Evolutionary conservation across 2,113 vertebrate genomes (phyloP).

Genomic region (Baryphthengus martii): DNA sequence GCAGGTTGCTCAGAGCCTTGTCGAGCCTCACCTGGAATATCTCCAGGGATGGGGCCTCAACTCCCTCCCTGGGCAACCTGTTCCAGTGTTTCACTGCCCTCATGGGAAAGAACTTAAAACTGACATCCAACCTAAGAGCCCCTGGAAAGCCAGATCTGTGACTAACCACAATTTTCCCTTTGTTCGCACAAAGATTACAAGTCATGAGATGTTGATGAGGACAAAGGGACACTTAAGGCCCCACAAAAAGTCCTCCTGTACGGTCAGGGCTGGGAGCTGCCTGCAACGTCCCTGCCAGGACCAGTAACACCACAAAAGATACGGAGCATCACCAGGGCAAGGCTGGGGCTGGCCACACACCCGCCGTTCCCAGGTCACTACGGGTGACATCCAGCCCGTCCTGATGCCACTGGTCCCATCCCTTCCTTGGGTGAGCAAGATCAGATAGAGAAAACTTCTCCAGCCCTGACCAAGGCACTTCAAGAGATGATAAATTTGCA

Average conservation of each 20-base stretch:
- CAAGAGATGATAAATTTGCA: background rate
- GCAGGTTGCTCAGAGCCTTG: too few species aligned
- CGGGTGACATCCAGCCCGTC: background rate
- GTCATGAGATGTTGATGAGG: fast-evolving
- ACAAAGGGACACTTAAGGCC: background rate
- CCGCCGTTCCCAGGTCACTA: background rate
- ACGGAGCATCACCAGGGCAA: background rate
- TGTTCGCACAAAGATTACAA: background rate
- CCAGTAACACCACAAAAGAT: background rate
- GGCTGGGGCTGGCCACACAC: background rate
- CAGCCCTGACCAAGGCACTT: background rate
- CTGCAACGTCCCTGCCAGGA: background rate
- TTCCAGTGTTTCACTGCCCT: too few species aligned
- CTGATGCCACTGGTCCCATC: background rate
- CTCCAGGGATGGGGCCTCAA: too few species aligned
- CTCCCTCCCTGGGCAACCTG: too few species aligned
- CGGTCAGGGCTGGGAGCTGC: background rate
- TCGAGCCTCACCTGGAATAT: too few species aligned
- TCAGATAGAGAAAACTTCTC: background rate
- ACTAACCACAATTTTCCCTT: background rate
- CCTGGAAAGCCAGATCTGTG: background rate
- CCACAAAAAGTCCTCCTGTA: background rate
- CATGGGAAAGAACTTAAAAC: too few species aligned
- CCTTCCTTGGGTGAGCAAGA: background rate
- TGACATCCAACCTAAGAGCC: too few species aligned